Conservation (phyloP, 2,113 vertebrate genomes). For the Choloepus hoffmanni region DNA sequence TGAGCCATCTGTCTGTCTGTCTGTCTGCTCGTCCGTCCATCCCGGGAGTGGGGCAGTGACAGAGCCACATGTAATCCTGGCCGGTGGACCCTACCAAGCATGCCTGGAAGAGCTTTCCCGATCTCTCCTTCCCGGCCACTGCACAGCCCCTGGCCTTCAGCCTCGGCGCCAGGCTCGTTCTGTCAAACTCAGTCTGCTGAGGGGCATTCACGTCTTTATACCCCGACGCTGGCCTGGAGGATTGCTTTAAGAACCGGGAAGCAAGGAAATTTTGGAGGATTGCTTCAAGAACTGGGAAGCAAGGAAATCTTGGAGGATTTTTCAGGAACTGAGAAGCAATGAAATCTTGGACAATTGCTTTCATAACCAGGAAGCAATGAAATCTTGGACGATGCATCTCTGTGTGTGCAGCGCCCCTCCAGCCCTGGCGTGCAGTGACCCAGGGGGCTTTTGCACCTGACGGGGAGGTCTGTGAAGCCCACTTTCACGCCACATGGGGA, state of each 20-base stretch:
- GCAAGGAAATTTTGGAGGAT: neutral
- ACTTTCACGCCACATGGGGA: neutral
- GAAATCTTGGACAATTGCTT: neutral
- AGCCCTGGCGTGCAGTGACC: neutral
- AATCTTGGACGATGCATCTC: neutral
- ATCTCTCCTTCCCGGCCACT: too few species aligned
- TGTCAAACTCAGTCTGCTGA: neutral
- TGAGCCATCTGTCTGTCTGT: neutral
- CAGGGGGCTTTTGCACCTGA: neutral
- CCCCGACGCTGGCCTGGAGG: neutral
- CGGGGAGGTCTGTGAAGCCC: neutral
- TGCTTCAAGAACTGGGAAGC: too few species aligned
- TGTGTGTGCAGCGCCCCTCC: rapidly evolving
- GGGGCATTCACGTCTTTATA: neutral
- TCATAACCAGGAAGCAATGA: neutral
- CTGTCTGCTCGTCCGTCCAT: neutral
- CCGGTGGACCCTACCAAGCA: neutral
- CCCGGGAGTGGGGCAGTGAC: neutral
- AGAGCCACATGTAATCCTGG: neutral
- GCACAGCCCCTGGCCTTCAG: neutral
- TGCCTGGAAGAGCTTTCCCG: neutral
- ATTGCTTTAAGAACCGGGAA: neutral
- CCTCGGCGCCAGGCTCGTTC: neutral
- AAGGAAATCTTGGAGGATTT: too few species aligned
- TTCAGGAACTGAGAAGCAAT: too few species aligned